Evolutionary conservation across 2,888 invertebrate genomes (phyloP).

Genomic region (Apamea epomidion): DNA sequence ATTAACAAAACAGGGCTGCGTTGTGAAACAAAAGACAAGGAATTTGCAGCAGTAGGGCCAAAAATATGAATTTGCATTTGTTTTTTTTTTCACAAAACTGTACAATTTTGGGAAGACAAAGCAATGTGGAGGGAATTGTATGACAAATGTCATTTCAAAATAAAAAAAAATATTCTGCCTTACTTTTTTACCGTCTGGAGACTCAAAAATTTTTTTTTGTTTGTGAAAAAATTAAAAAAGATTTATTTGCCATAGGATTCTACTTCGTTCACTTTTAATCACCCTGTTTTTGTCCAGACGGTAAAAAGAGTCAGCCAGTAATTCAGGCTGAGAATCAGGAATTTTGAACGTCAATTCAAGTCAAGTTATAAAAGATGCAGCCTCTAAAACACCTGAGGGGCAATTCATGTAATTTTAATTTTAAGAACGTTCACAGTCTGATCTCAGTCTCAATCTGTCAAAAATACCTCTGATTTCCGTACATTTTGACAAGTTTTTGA

Average conservation of each 20-base stretch:
- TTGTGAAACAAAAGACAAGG: slow-evolving; percentile 1
- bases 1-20: neutral
- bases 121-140: too few species aligned
- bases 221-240: too few species aligned
- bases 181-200: neutral
- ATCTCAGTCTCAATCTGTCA: too few species aligned
- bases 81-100: neutral
- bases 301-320: too few species aligned
- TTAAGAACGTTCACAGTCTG: too few species aligned
- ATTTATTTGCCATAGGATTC: too few species aligned
- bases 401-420: too few species aligned
- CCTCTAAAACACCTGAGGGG: neutral
- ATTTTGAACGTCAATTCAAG: neutral
- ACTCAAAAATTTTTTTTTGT: too few species aligned
- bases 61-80: neutral
- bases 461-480: too few species aligned
- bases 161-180: neutral
- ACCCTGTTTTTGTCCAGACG: too few species aligned
- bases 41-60: neutral
- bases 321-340: neutral
- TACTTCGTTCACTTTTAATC: too few species aligned
- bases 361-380: neutral
- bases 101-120: neutral
- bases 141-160: neutral
- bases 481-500: too few species aligned